These are phyloP conservation scores for Craseonycteris thonglongyai DNA, from an alignment of 2,113 vertebrate species.

Conservation along the genomic window DNA sequence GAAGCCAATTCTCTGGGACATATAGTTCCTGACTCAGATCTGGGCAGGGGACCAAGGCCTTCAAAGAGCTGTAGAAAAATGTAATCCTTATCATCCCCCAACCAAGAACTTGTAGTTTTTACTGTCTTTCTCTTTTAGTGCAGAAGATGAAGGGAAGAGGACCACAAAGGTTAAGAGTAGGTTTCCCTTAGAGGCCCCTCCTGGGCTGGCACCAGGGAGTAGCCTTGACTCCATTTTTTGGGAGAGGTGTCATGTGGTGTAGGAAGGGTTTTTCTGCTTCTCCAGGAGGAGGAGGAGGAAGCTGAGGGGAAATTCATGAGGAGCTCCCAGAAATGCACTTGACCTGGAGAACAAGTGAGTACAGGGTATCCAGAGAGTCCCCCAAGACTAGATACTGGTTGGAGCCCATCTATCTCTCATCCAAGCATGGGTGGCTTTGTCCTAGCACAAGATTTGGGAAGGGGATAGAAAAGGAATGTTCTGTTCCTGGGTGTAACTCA, in stretches of 20 bases:
- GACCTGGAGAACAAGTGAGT: background rate
- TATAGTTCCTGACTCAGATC: conserved; percentile 59
- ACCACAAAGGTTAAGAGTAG: background rate
- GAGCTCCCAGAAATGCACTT: conserved; percentile 7
- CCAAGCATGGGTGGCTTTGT: background rate
- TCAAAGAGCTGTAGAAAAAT: conserved; percentile 45
- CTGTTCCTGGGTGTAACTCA: background rate
- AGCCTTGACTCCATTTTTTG: background rate
- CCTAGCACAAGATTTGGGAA: background rate
- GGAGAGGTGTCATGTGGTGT: background rate
- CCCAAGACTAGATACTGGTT: background rate
- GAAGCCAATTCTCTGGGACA: conserved; percentile 48
- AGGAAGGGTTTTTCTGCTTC: background rate
- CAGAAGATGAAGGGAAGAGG: background rate
- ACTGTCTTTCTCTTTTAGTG: conserved; percentile 25
- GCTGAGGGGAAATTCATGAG: background rate
- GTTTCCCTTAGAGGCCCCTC: background rate
- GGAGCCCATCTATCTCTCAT: background rate
- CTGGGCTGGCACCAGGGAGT: background rate
- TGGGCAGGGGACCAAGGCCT: conserved; percentile 45
- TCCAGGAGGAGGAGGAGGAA: background rate
- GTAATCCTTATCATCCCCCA: background rate
- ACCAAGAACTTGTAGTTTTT: conserved; percentile 5
- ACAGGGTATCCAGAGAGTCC: background rate
- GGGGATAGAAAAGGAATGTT: background rate